Conservation (phyloP, 1,140 invertebrate species). For the Drosophila suzukii region DNA sequence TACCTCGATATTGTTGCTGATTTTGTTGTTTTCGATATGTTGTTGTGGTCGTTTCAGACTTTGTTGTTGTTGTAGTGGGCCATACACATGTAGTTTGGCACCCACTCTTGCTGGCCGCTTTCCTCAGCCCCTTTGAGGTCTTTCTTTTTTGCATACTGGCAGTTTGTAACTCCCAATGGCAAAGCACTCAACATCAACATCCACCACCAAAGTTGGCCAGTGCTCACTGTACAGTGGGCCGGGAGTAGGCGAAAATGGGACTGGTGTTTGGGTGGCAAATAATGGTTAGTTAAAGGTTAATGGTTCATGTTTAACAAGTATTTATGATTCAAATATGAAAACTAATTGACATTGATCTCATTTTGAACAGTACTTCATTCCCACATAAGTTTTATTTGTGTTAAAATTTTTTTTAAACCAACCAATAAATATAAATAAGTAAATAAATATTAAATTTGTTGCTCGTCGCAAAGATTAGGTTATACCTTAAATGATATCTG, state of each 20-base stretch:
- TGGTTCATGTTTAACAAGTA: background rate
- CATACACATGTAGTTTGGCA: slow-evolving; percentile 77
- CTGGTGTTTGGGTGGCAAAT: background rate
- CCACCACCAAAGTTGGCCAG: slow-evolving; percentile 28
- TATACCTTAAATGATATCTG: background rate
- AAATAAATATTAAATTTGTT: background rate
- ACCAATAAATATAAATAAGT: too few species aligned
- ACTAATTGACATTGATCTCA: background rate
- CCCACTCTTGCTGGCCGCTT: slow-evolving; percentile 55
- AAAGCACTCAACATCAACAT: slow-evolving; percentile 40
- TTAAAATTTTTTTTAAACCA: background rate
- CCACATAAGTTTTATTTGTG: background rate
- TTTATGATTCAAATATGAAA: too few species aligned
- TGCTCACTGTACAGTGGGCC: slow-evolving; percentile 42
- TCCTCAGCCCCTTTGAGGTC: slow-evolving; percentile 1
- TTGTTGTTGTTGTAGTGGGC: slow-evolving; percentile 48
- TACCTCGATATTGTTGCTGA: slow-evolving; percentile 42
- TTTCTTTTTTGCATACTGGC: slow-evolving; percentile 16
- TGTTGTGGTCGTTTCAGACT: slow-evolving; percentile 18
- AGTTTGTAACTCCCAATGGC: slow-evolving; percentile 24
- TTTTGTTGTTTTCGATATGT: slow-evolving; percentile 10
- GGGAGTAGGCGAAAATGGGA: slow-evolving; percentile 8
- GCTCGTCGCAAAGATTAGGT: background rate
- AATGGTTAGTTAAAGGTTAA: slow-evolving; percentile 21
- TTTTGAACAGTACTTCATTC: background rate